Conservation (phyloP, 2,113 vertebrate species). For the Amblyopsis rosae region DNA sequence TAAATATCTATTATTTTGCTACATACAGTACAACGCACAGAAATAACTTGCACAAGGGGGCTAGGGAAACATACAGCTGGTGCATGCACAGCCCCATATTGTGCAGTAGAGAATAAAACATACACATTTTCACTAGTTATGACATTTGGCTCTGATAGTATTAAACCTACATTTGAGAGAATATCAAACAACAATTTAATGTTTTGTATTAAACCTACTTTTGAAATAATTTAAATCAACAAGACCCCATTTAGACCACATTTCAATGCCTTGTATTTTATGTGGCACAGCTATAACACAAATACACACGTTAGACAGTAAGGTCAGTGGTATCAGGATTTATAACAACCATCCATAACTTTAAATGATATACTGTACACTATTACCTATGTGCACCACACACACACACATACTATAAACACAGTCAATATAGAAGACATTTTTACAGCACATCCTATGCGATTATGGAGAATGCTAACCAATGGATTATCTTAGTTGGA, state of each 20-base stretch:
- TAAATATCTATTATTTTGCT: not conserved
- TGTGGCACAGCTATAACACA: not conserved
- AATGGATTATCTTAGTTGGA: not conserved
- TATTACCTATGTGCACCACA: conserved; percentile 21
- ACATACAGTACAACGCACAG: too few species aligned
- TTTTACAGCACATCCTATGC: conserved; percentile 12
- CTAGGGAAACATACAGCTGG: not conserved
- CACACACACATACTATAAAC: conserved; percentile 16
- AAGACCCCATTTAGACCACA: not conserved
- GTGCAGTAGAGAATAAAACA: too few species aligned
- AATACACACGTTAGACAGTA: conserved; percentile 7
- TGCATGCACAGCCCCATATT: not conserved
- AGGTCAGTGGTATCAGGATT: conserved; percentile 27
- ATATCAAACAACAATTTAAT: not conserved
- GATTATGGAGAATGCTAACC: conserved; percentile 12
- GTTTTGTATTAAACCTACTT: not conserved
- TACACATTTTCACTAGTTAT: not conserved
- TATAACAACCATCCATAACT: conserved; percentile 33
- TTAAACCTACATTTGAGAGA: not conserved
- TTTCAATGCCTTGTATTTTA: not conserved
- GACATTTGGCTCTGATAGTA: not conserved
- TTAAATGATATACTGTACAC: conserved; percentile 41
- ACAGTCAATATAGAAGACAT: conserved; percentile 27
- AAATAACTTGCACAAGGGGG: too few species aligned
- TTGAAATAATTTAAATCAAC: not conserved